A percentile compares a stretch with the other conserved stretches of the same genome.
Evolutionary conservation across 2,888 invertebrate species (phyloP).

Genomic region (Trilocha varians): DNA sequence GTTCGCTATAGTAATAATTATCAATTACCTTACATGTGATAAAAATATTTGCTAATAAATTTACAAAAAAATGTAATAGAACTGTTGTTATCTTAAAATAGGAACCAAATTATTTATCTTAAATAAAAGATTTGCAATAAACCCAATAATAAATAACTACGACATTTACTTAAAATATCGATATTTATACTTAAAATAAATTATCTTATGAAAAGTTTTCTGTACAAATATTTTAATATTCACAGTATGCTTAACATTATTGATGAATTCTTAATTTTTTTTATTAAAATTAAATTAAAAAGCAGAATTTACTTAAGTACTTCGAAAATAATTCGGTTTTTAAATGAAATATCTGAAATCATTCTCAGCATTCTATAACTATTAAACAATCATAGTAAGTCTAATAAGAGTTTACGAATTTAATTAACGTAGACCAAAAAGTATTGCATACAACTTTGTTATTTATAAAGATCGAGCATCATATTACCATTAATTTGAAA

Average conservation of each 20-base stretch:
- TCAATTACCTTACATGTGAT: conserved; percentile 18
- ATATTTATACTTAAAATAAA: conserved; percentile 45
- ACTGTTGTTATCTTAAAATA: conserved; percentile 59
- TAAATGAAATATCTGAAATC: no score
- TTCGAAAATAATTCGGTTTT: no score
- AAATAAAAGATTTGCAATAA: conserved; percentile 24
- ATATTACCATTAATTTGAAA: no score
- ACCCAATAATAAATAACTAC: conserved; percentile 48
- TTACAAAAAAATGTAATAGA: conserved; percentile 49
- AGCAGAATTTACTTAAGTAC: no score
- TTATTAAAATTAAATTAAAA: no score
- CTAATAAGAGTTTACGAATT: no score
- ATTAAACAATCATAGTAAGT: no score
- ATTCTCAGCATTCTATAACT: no score
- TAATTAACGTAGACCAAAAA: no score
- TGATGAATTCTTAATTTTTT: not conserved
- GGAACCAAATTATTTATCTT: conserved; percentile 61
- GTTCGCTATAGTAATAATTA: conserved; percentile 3
- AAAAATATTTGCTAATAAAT: conserved; percentile 35
- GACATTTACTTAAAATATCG: conserved; percentile 29
- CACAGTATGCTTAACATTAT: conserved; percentile 21
- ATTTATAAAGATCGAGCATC: no score
- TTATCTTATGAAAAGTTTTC: conserved; percentile 44
- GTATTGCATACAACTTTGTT: no score
- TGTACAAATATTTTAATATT: conserved; percentile 51